These are phyloP conservation scores for Sebastes hubbsi DNA, from an alignment of 2,797 vertebrate species.

Conservation along the genomic window DNA sequence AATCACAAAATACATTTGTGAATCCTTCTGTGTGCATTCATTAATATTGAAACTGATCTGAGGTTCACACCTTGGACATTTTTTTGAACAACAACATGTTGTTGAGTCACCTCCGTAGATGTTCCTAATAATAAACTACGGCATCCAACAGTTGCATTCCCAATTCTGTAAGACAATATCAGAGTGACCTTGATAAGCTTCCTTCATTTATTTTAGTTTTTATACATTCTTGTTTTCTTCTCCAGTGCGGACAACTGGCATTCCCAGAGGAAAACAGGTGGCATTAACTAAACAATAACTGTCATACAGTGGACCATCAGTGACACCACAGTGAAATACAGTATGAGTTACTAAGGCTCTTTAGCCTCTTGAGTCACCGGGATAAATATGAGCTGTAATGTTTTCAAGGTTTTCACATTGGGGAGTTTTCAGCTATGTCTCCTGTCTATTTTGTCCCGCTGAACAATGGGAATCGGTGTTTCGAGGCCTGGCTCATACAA, in stretches of 20 bases:
- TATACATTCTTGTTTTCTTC: neutral
- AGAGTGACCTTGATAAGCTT: neutral
- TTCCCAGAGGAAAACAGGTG: constrained; percentile 12
- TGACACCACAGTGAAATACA: neutral
- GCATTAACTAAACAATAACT: neutral
- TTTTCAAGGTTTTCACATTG: constrained; percentile 25
- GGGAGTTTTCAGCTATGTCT: constrained; percentile 1
- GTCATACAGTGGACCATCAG: neutral
- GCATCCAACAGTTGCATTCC: neutral
- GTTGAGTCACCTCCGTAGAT: neutral
- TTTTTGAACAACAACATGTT: no score
- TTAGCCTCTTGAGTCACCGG: neutral
- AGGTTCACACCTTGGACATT: neutral
- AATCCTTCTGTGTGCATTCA: no score
- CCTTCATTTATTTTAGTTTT: neutral
- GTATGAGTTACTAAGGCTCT: neutral
- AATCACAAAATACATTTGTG: no score
- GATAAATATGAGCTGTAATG: neutral
- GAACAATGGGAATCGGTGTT: constrained; percentile 26
- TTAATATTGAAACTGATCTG: no score
- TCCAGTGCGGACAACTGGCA: neutral
- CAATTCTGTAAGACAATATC: neutral
- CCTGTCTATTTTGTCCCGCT: constrained; percentile 2
- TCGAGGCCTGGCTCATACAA: neutral
- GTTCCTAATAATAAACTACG: neutral